Evolutionary conservation across 2,113 vertebrate genomes (phyloP).

Genomic region (Microtus pennsylvanicus): DNA sequence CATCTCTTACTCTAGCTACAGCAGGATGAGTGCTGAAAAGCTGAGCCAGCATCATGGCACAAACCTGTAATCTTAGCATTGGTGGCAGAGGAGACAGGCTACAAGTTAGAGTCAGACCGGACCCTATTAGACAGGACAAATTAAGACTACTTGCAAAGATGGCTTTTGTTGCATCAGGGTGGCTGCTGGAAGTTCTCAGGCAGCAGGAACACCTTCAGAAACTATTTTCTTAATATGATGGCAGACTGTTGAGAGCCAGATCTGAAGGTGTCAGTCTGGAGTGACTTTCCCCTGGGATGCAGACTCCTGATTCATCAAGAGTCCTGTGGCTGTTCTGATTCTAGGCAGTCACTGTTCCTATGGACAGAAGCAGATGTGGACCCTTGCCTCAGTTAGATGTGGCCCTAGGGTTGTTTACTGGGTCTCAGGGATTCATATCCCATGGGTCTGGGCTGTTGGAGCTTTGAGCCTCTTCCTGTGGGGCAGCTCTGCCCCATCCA

Average conservation of each 20-base stretch:
- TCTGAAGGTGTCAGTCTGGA: background rate
- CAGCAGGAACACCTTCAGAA: background rate
- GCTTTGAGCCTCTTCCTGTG: background rate
- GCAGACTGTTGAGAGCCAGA: background rate
- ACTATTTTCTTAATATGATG: background rate
- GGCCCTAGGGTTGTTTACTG: background rate
- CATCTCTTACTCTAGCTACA: background rate
- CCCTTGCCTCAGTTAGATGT: rapidly evolving
- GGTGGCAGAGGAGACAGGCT: background rate
- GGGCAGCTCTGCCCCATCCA: background rate
- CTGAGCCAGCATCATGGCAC: background rate
- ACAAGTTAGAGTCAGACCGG: background rate
- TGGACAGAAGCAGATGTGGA: rapidly evolving
- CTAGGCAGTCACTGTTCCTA: too few relatives aligned
- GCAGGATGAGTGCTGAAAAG: background rate
- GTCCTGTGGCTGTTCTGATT: background rate
- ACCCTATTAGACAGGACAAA: background rate
- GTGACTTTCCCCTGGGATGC: background rate
- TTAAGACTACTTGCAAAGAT: background rate
- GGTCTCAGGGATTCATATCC: background rate
- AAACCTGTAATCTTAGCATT: background rate
- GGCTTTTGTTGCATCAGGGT: background rate
- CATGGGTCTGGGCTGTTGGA: background rate
- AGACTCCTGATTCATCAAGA: background rate
- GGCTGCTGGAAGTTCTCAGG: background rate